Conservation (phyloP, 1,140 invertebrate species). For the Pachypsylla venusta region DNA sequence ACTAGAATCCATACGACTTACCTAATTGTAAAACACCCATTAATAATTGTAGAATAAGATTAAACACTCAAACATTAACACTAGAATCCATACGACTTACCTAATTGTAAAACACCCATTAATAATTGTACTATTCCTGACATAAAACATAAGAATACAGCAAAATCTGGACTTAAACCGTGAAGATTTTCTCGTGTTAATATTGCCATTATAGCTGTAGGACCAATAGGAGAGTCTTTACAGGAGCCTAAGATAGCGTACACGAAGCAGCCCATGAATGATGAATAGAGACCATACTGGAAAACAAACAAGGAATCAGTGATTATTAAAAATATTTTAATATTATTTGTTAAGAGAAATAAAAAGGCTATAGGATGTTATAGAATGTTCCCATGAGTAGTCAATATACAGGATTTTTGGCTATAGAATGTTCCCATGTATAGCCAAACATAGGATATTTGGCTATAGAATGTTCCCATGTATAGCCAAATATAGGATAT, state of each 20-base stretch:
- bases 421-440: not conserved
- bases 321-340: not conserved
- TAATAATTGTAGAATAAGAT: constrained; percentile 56
- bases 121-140: constrained; percentile 60
- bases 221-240: constrained; percentile 56
- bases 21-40: constrained; percentile 76
- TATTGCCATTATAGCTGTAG: constrained; percentile 49
- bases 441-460: not conserved
- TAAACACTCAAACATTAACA: no score
- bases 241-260: constrained; percentile 61
- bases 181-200: constrained; percentile 46
- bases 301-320: constrained; percentile 20
- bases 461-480: not conserved
- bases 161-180: constrained; percentile 48
- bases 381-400: not conserved
- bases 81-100: no score
- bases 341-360: not conserved
- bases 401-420: not conserved
- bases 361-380: not conserved
- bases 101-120: constrained; percentile 71
- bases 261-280: constrained; percentile 70
- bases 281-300: constrained; percentile 70
- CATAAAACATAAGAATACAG: constrained; percentile 62
- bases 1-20: no score
- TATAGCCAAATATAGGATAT: not conserved